These are phyloP conservation scores for Blera fallax DNA, from an alignment of 2,888 invertebrate species.

Conservation along the genomic window DNA sequence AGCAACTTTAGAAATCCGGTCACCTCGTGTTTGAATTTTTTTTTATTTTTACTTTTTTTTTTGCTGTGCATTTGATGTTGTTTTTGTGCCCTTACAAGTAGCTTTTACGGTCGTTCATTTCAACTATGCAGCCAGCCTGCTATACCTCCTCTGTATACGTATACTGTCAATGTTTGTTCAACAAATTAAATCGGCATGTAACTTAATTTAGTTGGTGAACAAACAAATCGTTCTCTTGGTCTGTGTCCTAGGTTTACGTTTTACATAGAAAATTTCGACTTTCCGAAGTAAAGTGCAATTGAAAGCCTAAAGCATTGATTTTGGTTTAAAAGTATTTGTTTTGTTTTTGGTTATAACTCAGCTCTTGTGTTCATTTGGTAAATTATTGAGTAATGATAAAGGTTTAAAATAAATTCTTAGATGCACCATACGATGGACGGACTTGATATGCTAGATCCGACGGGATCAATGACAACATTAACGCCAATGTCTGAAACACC, in stretches of 20 bases:
- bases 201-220: constrained; percentile 70
- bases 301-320: constrained; percentile 33
- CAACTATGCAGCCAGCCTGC: constrained; percentile 10
- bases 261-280: constrained; percentile 17
- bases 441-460: constrained; percentile 95
- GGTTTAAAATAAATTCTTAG: constrained; percentile 81
- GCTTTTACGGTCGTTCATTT: constrained; percentile 4
- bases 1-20: constrained; percentile 66
- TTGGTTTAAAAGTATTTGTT: constrained; percentile 9
- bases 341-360: background rate
- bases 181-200: constrained; percentile 73
- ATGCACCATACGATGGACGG: constrained; percentile 97
- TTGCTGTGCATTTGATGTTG: constrained; percentile 40
- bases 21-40: constrained; percentile 48
- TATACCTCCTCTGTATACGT: background rate
- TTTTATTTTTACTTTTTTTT: background rate
- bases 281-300: constrained; percentile 1
- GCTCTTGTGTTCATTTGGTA: background rate
- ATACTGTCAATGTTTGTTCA: constrained; percentile 70
- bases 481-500: constrained; percentile 93
- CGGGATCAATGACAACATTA: constrained; percentile 94
- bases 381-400: constrained; percentile 18
- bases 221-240: constrained; percentile 22
- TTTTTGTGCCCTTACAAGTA: constrained; percentile 35
- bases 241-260: background rate